Evolutionary conservation across 2,797 vertebrate genomes (phyloP), one percentile per base, ranked within the genome.

Genomic region (Malurus splendens): DNA sequence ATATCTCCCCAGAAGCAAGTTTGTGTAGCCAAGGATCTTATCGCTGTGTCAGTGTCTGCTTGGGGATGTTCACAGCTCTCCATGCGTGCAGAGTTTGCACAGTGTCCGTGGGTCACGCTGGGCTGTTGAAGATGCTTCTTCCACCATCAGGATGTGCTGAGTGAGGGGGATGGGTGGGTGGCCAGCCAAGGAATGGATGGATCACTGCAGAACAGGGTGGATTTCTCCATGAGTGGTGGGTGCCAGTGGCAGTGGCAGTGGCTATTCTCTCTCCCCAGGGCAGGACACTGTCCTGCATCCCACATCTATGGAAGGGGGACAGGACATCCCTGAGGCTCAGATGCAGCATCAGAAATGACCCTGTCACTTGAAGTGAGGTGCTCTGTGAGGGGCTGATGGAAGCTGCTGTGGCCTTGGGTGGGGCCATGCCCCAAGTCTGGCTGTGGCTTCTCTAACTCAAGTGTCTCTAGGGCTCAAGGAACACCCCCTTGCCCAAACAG

Each of bases 71-170:
- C 67, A 23, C 86, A 85, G 71, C 61, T 68, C 50, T 54, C 47
- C 57, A 7, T 4, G 20, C 0, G 0, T 32, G n/a, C 4, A 3
- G 28, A 41, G 14, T 59, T 72, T 68, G 50, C 28, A 4, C 28
- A 7, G 56, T n/a, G 51, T 56, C 67, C 0, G 5, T 9, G 66
- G 71, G 48, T 78, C 68, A 27, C 1, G 5, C 42, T 3, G 14
- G 56, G 78, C 73, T 71, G 55, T 12, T 0, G 4, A 61, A 86
- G 72, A 68, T 32, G 30, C 64, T 76, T 66, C 81, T 90, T 60
- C 72, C 51, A 45, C 71, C 0, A 0, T 10, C 2, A 12, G 62
- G 67, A 55, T 9, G 14, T 41, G 44, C 39, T 48, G 73, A 70
- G 32, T 17, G 39, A 67, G 50, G 23, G 6, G 11, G 28, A 67